Evolutionary conservation across 2,797 vertebrate species (phyloP).

Genomic region (Malacoctenus gilli): DNA sequence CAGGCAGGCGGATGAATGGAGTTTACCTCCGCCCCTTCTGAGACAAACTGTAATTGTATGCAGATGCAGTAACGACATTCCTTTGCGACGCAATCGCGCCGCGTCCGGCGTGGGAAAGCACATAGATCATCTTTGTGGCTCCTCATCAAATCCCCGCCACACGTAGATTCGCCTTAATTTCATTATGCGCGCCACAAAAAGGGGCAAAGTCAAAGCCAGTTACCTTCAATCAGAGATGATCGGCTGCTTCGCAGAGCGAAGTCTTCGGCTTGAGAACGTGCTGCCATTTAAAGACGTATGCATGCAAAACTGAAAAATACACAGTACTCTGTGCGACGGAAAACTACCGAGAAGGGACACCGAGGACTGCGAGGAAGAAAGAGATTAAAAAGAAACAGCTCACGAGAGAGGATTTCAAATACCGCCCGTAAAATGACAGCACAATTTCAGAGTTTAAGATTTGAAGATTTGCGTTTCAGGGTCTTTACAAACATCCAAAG

Average conservation of each 20-base stretch:
- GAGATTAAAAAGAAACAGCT: too few relatives aligned
- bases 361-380: too few relatives aligned
- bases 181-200: conserved; percentile 44
- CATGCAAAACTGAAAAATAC: too few relatives aligned
- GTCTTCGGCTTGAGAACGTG: background rate
- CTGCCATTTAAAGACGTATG: background rate
- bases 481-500: too few relatives aligned
- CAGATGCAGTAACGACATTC: conserved; percentile 70
- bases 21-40: conserved; percentile 63
- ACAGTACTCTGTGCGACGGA: background rate
- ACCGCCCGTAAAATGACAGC: too few relatives aligned
- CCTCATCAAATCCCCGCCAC: conserved; percentile 43
- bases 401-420: too few relatives aligned
- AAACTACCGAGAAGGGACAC: too few relatives aligned
- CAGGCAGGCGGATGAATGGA: conserved; percentile 58
- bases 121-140: conserved; percentile 70
- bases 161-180: conserved; percentile 48
- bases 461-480: too few relatives aligned
- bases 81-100: conserved; percentile 59
- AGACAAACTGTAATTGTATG: conserved; percentile 64
- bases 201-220: conserved; percentile 5
- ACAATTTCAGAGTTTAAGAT: too few relatives aligned
- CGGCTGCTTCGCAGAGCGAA: too few relatives aligned
- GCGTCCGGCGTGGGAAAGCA: conserved; percentile 51
- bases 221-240: conserved; percentile 3